phyloP scores from a whole-genome alignment of 2,113 vertebrate genomes.

The Perognathus longimembris region DNA sequence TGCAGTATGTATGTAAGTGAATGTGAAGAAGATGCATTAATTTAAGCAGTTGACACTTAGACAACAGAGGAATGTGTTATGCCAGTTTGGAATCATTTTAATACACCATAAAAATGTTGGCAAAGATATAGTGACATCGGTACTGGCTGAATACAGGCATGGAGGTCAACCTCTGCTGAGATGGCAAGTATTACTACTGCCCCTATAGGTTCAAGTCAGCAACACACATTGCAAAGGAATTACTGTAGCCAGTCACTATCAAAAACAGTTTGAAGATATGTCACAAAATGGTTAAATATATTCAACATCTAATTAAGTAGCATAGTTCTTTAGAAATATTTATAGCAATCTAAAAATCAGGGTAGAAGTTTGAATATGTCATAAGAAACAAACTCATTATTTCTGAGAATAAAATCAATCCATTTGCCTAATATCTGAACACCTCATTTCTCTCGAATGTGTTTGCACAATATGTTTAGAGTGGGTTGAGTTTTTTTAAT shows the following conservation, averaged over 20 bases:
- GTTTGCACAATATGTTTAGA: not conserved
- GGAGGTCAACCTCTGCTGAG: slow-evolving; percentile 61
- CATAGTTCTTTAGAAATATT: slow-evolving; percentile 1
- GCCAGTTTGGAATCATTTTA: slow-evolving; percentile 49
- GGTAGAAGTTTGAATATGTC: not conserved
- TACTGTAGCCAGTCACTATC: slow-evolving; percentile 41
- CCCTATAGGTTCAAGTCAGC: slow-evolving; percentile 14
- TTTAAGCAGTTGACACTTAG: slow-evolving; percentile 38
- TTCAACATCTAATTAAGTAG: slow-evolving; percentile 52
- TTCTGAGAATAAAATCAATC: slow-evolving; percentile 36
- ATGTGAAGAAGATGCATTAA: not conserved
- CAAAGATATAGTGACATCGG: slow-evolving; percentile 62
- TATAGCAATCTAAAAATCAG: slow-evolving; percentile 16
- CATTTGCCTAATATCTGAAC: slow-evolving; percentile 32
- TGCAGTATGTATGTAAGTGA: not conserved
- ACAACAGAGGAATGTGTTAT: not conserved
- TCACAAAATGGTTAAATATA: slow-evolving; percentile 58
- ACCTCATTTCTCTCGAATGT: not conserved
- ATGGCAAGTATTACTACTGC: not conserved
- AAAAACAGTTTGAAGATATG: slow-evolving; percentile 46
- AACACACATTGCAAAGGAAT: slow-evolving; percentile 42
- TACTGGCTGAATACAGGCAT: slow-evolving; percentile 9
- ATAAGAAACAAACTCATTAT: slow-evolving; percentile 32
- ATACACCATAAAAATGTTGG: slow-evolving; percentile 36
- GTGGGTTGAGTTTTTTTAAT: not conserved